Evolutionary conservation across 2,113 vertebrate species (phyloP).

Genomic region (Brienomyrus longianalis): DNA sequence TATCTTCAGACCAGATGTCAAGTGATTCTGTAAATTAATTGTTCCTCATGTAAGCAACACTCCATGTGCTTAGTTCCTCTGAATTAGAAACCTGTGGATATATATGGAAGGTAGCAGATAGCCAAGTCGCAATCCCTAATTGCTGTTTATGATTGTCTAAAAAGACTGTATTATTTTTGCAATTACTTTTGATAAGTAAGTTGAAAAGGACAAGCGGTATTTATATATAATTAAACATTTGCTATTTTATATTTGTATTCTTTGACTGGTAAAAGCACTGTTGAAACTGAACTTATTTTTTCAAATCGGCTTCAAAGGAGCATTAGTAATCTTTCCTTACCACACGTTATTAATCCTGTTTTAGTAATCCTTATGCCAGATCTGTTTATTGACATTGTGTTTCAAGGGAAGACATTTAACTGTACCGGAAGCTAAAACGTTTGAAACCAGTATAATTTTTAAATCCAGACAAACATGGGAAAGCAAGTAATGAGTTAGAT

Average conservation of each 20-base stretch:
- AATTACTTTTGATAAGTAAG: conserved; percentile 6
- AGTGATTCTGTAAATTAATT: not conserved
- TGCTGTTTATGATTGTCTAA: not conserved
- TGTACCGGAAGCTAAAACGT: not conserved
- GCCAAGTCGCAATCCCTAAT: not conserved
- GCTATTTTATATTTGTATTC: conserved; percentile 1
- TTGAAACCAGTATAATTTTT: not conserved
- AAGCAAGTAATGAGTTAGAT: not conserved
- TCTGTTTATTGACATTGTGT: conserved; percentile 55
- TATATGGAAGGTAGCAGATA: not conserved
- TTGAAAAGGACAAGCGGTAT: not conserved
- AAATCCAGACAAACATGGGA: not conserved
- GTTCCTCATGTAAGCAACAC: not conserved
- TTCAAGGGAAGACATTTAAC: conserved; percentile 23
- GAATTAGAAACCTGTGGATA: not conserved
- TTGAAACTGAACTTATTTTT: conserved; percentile 36
- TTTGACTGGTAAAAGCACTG: not conserved
- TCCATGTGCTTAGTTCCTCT: not conserved
- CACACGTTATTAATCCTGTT: conserved; percentile 60
- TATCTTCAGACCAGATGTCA: not conserved
- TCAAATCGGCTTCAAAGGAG: conserved; percentile 62
- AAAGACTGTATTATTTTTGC: not conserved
- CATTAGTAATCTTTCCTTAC: conserved; percentile 55
- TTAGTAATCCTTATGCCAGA: conserved; percentile 62
- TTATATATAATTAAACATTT: conserved; percentile 2